These are phyloP conservation scores for Oreochromis spilurus DNA, from an alignment of 2,113 vertebrate genomes.

Conservation along the genomic window DNA sequence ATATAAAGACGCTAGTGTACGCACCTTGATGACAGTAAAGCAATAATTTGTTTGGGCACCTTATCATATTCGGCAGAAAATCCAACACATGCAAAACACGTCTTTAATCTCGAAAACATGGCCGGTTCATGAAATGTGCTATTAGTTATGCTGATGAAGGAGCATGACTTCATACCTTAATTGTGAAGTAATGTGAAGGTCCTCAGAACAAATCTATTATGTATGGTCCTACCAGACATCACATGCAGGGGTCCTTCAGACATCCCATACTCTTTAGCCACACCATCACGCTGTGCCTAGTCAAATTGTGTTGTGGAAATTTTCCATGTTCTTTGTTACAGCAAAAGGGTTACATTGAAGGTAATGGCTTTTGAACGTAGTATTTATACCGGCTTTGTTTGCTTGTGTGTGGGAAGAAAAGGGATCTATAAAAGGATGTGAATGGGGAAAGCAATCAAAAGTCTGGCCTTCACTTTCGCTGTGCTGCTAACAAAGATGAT, in stretches of 20 bases:
- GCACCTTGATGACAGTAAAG: conserved; percentile 30
- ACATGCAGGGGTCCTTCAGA: conserved; percentile 41
- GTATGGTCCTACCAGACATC: conserved; percentile 52
- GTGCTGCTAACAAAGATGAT: conserved; percentile 36
- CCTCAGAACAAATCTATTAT: conserved; percentile 73
- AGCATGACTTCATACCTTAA: conserved; percentile 71
- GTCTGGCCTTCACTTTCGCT: conserved; percentile 52
- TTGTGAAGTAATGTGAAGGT: conserved; percentile 58
- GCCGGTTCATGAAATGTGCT: conserved; percentile 41
- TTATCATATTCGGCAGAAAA: conserved; percentile 58
- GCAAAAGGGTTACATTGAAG: conserved; percentile 20
- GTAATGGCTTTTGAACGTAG: conserved; percentile 49
- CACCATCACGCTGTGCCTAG: conserved; percentile 25
- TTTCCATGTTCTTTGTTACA: conserved; percentile 37
- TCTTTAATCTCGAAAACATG: conserved; percentile 57
- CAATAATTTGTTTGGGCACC: conserved; percentile 26
- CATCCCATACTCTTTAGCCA: conserved; percentile 30
- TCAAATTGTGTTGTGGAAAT: conserved; percentile 36
- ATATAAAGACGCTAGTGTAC: conserved; percentile 1
- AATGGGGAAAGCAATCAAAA: conserved; percentile 55
- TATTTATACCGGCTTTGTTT: conserved; percentile 55
- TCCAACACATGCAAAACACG: conserved; percentile 9
- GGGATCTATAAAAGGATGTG: conserved; percentile 30
- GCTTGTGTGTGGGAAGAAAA: conserved; percentile 42
- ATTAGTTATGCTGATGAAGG: conserved; percentile 66